These are phyloP conservation scores for Ptilorrhoa leucosticta DNA, from an alignment of 2,113 vertebrate genomes.

Conservation along the genomic window DNA sequence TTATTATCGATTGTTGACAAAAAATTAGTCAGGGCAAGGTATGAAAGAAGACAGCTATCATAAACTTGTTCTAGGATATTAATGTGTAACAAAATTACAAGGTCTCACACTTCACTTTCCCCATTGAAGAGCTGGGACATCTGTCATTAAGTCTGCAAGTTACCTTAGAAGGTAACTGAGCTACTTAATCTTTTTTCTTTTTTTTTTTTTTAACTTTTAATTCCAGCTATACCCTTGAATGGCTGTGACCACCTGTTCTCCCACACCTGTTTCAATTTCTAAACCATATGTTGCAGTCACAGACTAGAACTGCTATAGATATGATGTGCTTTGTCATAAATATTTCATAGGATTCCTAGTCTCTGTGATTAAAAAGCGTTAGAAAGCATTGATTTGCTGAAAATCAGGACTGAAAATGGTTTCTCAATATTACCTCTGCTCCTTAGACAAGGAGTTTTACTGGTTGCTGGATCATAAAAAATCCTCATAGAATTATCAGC, in stretches of 20 bases:
- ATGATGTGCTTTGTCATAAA: slow-evolving; percentile 67
- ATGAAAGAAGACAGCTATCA: neutral
- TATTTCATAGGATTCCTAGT: slow-evolving; percentile 63
- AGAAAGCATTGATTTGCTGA: slow-evolving; percentile 51
- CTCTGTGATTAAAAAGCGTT: slow-evolving; percentile 49
- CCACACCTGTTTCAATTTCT: slow-evolving; percentile 78
- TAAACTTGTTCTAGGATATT: neutral
- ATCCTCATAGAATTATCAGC: neutral
- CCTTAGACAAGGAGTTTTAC: slow-evolving; percentile 18
- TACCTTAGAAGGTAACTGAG: slow-evolving; percentile 4
- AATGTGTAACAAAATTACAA: neutral
- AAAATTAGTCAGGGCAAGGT: neutral
- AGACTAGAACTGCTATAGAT: slow-evolving; percentile 62
- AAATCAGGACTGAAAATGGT: slow-evolving; percentile 4
- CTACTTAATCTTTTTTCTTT: neutral
- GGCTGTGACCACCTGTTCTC: slow-evolving; percentile 76
- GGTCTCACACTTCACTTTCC: neutral
- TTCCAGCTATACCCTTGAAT: slow-evolving; percentile 43
- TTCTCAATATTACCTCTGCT: slow-evolving; percentile 4
- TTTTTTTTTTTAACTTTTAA: neutral
- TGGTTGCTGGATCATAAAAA: slow-evolving; percentile 20
- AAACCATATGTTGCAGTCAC: slow-evolving; percentile 79
- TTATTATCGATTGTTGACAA: neutral
- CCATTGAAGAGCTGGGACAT: neutral
- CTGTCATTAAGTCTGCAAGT: neutral